Evolutionary conservation across 2,797 vertebrate genomes (phyloP).

Genomic region (Carduelis carduelis): DNA sequence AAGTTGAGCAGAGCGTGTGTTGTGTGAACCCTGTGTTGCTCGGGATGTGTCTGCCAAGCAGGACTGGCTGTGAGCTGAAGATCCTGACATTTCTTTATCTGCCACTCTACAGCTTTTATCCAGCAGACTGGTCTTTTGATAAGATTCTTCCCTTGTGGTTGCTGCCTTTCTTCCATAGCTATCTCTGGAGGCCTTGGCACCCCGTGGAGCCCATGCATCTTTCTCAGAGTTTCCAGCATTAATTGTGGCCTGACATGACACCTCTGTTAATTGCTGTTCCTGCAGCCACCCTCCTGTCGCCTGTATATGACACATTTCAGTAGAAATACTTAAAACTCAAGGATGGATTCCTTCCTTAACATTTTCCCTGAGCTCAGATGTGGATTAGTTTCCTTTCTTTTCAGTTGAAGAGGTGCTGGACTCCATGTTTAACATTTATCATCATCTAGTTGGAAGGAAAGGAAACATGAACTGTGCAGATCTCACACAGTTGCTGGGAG

Average conservation of each 20-base stretch:
- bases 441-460: not conserved
- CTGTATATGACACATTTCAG: not conserved
- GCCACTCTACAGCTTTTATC: not conserved
- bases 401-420: not conserved
- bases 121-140: not conserved
- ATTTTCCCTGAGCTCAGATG: not conserved
- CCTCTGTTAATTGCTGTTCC: not conserved
- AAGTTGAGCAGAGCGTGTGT: not conserved
- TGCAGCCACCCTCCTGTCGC: not conserved
- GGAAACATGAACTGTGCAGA: not conserved
- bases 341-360: not conserved
- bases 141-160: not conserved
- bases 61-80: not conserved
- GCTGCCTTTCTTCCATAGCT: not conserved
- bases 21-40: not conserved
- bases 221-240: not conserved
- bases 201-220: accelerated
- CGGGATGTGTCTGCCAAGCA: not conserved
- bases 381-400: not conserved
- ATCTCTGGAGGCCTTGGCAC: not conserved
- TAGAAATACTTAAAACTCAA: not conserved
- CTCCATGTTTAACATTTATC: not conserved
- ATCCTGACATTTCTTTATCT: not conserved
- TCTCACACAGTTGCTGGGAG: not conserved
- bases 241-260: not conserved